Conservation (phyloP, 2,113 vertebrate species). For the Ammospiza caudacuta region DNA sequence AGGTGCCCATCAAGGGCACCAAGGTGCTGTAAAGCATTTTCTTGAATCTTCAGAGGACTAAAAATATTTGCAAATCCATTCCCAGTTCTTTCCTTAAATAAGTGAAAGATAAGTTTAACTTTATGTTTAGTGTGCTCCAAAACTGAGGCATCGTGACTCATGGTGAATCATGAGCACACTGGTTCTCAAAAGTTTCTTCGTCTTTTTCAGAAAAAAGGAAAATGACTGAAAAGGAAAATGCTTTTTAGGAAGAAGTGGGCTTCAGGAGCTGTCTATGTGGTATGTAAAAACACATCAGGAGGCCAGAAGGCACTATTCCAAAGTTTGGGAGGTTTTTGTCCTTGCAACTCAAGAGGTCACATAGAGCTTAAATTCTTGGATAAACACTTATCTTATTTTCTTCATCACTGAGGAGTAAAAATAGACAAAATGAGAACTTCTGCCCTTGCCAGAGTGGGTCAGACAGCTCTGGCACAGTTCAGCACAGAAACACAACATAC, state of each 20-base stretch:
- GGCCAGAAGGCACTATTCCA: not conserved
- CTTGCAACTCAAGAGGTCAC: not conserved
- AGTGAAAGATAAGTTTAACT: not conserved
- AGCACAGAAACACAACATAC: not conserved
- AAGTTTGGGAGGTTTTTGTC: not conserved
- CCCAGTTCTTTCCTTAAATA: not conserved
- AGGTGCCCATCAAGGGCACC: not conserved
- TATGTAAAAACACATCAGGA: not conserved
- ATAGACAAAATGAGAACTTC: not conserved
- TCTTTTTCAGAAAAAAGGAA: no score
- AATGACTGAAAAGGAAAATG: not conserved
- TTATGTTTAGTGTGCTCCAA: slow-evolving; percentile 8
- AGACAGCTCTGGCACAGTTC: not conserved
- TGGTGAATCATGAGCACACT: slow-evolving; percentile 22
- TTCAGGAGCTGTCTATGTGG: not conserved
- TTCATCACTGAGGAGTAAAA: not conserved
- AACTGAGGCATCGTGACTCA: slow-evolving; percentile 37
- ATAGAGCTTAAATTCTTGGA: not conserved
- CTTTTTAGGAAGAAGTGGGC: not conserved
- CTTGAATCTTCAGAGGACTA: not conserved
- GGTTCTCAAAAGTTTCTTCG: not conserved
- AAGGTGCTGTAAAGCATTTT: not conserved
- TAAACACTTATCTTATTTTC: not conserved
- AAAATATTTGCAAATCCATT: not conserved
- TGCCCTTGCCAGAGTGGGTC: not conserved